Base-by-base conservation (phyloP, 2,113 vertebrate genomes). In the Cettia cetti region DNA sequence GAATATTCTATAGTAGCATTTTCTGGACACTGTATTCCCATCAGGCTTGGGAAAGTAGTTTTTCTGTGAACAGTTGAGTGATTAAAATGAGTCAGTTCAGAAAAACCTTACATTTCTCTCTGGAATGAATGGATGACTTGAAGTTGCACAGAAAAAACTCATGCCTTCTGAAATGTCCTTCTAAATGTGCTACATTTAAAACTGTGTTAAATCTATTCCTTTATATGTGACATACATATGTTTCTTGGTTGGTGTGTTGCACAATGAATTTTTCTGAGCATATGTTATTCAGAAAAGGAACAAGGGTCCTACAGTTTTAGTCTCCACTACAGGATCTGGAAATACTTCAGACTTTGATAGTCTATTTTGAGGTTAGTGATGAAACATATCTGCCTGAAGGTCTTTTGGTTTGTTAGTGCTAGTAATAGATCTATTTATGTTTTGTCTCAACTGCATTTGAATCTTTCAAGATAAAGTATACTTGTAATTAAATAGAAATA, bases 191-290 rank as follows among this genome's bases (percentile, higher is more conserved):
- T 84, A 15, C 26, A 10, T 45, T 84, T 54, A 52, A 52, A 74
- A 40, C 24, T 50, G 22, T 74, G 65, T 68, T 35, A 39, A 77
- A 8, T 33, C 2, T 5, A 35, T 8, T 77, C 1, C 15, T 56
- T 56, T 53, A 4, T 64, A 14, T 37, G 10, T 63, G 69, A 42
- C 0, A 0, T 42, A 13, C 6, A 1, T 42, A 2, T 23, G 10
- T 78, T 84, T 75, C 53, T 79, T 84, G 33, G 27, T 59, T 54
- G 54, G 4, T 5, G 2, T 82, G 8, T 50, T 56, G 15, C 45
- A 57, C 8, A 27, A 1, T 5, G 4, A 6, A 3, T 53, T 80
- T 94, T 88, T 86, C 40, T 69, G 18, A 80, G 23, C 20, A 13
- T 63, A 4, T 47, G 7, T 39, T 68, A 8, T 27, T 87, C 22